Evolutionary conservation across 2,888 invertebrate genomes (phyloP).

Genomic region (Latrodectus elegans): DNA sequence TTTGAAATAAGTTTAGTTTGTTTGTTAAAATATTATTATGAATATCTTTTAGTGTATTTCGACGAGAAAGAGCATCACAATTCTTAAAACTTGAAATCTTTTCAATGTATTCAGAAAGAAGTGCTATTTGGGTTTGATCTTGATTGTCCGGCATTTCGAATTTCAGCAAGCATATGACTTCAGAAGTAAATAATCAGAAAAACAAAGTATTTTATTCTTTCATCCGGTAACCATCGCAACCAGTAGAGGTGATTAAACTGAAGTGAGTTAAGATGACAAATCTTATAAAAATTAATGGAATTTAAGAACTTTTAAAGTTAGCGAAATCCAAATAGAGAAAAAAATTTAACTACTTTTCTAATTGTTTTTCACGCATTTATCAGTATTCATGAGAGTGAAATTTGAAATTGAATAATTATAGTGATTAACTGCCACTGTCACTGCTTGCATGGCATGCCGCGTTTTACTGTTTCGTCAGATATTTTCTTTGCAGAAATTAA

Average conservation of each 20-base stretch:
- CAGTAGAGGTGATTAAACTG: not conserved
- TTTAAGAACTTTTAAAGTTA: no score
- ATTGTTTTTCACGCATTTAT: no score
- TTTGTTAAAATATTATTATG: not conserved
- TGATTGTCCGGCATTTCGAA: not conserved
- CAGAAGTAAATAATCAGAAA: no score
- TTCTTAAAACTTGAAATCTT: slow-evolving; percentile 14
- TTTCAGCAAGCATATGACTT: not conserved
- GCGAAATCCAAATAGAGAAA: no score
- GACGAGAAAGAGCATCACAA: slow-evolving; percentile 16
- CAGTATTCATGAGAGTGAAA: no score
- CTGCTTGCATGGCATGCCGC: slow-evolving; percentile 56
- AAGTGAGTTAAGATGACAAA: not conserved
- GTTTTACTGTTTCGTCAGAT: slow-evolving; percentile 27
- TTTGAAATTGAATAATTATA: no score
- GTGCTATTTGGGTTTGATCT: not conserved
- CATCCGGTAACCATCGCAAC: slow-evolving; percentile 39
- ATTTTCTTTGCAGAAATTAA: not conserved
- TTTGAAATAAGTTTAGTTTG: not conserved
- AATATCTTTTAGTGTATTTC: slow-evolving; percentile 26
- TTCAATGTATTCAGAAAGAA: slow-evolving; percentile 11
- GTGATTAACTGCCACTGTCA: slow-evolving; percentile 20
- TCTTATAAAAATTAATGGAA: not conserved
- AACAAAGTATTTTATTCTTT: not conserved
- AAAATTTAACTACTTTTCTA: no score